A percentile compares a stretch with the other conserved stretches of the same genome.
These are phyloP conservation scores for Drosophila takahashii DNA, from an alignment of 1,140 invertebrate genomes.

Conservation along the genomic window DNA sequence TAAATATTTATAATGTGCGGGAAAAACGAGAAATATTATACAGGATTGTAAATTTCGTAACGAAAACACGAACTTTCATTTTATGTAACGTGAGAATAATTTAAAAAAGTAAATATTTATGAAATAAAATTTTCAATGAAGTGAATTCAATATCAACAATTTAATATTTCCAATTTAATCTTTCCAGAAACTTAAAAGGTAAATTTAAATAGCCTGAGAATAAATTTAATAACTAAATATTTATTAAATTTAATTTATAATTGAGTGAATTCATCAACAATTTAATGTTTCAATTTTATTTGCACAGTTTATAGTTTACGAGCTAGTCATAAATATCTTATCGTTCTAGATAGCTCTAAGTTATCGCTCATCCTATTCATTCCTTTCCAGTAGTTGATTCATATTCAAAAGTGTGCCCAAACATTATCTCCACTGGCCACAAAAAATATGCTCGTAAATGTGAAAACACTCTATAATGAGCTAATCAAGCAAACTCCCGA, in stretches of 20 bases:
- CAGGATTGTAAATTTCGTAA: not conserved
- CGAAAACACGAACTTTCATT: not conserved
- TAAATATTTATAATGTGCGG: not conserved
- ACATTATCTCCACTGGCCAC: constrained; percentile 8
- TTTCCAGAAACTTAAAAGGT: too few species aligned
- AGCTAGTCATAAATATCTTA: constrained; percentile 7
- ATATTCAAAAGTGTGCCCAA: constrained; percentile 39
- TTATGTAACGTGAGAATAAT: not conserved
- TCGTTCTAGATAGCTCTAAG: not conserved
- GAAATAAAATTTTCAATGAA: too few species aligned
- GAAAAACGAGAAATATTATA: not conserved
- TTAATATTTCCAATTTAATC: too few species aligned
- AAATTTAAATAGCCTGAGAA: too few species aligned
- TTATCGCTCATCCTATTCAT: not conserved
- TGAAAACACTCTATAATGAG: constrained; percentile 47
- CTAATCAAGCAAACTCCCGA: constrained; percentile 50
- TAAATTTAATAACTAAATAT: too few species aligned
- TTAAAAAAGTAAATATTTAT: too few species aligned
- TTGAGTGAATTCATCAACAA: not conserved
- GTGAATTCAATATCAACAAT: too few species aligned
- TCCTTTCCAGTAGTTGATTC: not conserved
- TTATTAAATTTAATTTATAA: not conserved
- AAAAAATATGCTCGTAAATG: constrained; percentile 63
- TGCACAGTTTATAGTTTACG: constrained; percentile 10
- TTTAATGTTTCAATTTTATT: not conserved